Evolutionary conservation across 1,140 invertebrate species (phyloP).

Genomic region (Drosophila nannoptera): DNA sequence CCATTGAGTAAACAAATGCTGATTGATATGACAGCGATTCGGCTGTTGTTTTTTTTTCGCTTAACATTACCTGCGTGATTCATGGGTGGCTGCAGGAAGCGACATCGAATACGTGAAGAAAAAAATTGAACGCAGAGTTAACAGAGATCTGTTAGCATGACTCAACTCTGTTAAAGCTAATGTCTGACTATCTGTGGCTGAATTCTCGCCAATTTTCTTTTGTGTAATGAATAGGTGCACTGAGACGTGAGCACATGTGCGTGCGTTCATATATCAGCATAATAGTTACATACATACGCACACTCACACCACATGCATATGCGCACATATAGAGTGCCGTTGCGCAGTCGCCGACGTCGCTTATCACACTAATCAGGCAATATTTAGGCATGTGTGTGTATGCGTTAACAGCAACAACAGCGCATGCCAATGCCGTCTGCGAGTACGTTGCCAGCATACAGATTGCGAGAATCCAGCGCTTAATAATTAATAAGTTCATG

Average conservation of each 20-base stretch:
- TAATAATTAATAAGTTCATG: constrained; percentile 40
- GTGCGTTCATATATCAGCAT: neutral
- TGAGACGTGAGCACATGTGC: neutral
- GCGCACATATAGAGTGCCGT: neutral
- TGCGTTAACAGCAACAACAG: constrained; percentile 3
- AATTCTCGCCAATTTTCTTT: constrained; percentile 10
- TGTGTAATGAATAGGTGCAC: neutral
- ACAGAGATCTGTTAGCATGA: constrained; percentile 35
- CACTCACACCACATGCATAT: neutral
- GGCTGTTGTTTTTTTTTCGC: constrained; percentile 27
- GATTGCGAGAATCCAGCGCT: constrained; percentile 40
- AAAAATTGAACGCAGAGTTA: constrained; percentile 18
- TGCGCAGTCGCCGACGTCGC: constrained; percentile 23
- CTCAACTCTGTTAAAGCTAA: constrained; percentile 19
- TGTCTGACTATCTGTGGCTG: neutral
- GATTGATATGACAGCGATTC: constrained; percentile 52
- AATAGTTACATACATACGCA: too few relatives aligned
- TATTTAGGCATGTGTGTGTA: constrained; percentile 18
- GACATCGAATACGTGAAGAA: neutral
- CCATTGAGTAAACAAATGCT: constrained; percentile 57
- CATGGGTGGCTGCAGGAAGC: constrained; percentile 43
- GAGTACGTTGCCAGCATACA: constrained; percentile 27
- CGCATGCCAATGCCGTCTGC: constrained; percentile 38
- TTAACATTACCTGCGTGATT: constrained; percentile 27
- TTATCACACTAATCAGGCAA: constrained; percentile 28